A percentile compares a stretch with the other conserved stretches of the same genome.
phyloP scores from a whole-genome alignment of 2,888 invertebrate species.

The Anoncus sp. region DNA sequence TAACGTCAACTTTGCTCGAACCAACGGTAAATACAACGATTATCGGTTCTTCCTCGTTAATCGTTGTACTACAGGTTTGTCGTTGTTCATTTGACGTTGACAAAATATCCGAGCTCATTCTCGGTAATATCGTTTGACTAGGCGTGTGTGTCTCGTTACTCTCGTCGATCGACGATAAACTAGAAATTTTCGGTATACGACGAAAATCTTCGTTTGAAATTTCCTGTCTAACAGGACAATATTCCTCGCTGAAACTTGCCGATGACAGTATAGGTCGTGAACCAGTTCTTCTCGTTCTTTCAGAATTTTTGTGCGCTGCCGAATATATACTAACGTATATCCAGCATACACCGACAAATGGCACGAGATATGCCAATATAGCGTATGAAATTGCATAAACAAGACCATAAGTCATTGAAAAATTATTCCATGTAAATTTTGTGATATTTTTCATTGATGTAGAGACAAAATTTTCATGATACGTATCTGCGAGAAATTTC shows the following conservation, averaged over 20 bases:
- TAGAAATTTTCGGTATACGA: constrained; percentile 80
- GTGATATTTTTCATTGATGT: neutral
- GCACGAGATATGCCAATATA: constrained; percentile 84
- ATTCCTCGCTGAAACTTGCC: constrained; percentile 79
- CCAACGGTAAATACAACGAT: constrained; percentile 80
- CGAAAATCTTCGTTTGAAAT: constrained; percentile 75
- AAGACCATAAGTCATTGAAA: constrained; percentile 80
- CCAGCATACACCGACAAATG: constrained; percentile 88
- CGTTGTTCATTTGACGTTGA: neutral
- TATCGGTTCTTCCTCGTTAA: constrained; percentile 59
- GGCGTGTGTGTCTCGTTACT: constrained; percentile 77
- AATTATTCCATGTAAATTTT: neutral
- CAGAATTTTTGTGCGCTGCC: constrained; percentile 90
- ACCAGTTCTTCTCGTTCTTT: constrained; percentile 84
- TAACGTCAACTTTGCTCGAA: constrained; percentile 70
- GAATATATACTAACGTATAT: constrained; percentile 91
- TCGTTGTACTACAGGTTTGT: constrained; percentile 48
- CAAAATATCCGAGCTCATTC: constrained; percentile 65
- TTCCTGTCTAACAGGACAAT: constrained; percentile 71
- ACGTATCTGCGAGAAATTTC: constrained; percentile 28
- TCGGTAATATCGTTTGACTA: constrained; percentile 70
- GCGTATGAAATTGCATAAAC: constrained; percentile 83
- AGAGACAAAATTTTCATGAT: constrained; percentile 1
- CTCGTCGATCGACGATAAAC: constrained; percentile 81
- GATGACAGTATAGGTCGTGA: constrained; percentile 79